phyloP scores from a whole-genome alignment of 2,797 vertebrate species.

The Brachymystax lenok region DNA sequence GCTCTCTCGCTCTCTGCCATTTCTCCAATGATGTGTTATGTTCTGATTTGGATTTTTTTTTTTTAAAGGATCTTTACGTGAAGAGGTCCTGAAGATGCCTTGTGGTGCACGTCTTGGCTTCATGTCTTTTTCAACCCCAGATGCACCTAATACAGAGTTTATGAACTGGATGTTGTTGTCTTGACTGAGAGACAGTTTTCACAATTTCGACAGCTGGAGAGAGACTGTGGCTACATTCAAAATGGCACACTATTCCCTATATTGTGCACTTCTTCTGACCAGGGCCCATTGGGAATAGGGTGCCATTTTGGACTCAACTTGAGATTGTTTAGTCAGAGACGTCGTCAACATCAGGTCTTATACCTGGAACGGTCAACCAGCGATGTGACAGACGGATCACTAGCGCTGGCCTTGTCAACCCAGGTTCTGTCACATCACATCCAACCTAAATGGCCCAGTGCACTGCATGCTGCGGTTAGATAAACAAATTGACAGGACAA shows the following conservation, averaged over 20 bases:
- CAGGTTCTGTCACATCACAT: background rate
- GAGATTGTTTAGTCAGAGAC: background rate
- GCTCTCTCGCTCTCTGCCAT: background rate
- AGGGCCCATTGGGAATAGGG: background rate
- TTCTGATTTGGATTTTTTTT: background rate
- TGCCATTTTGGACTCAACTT: background rate
- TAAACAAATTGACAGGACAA: background rate
- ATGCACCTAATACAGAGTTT: background rate
- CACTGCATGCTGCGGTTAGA: background rate
- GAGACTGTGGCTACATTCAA: background rate
- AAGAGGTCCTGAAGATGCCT: background rate
- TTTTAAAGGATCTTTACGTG: background rate
- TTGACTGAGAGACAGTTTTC: background rate
- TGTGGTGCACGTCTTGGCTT: background rate
- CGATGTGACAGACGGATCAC: background rate
- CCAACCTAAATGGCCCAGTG: background rate
- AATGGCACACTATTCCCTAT: background rate
- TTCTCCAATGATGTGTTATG: background rate
- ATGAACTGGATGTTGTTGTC: background rate
- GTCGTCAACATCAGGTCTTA: background rate
- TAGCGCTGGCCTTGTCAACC: background rate
- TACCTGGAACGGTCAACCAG: background rate
- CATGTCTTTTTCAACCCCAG: background rate
- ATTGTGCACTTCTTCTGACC: background rate
- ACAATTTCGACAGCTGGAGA: background rate